phyloP scores from a whole-genome alignment of 2,797 vertebrate genomes.

The Catharus ustulatus region DNA sequence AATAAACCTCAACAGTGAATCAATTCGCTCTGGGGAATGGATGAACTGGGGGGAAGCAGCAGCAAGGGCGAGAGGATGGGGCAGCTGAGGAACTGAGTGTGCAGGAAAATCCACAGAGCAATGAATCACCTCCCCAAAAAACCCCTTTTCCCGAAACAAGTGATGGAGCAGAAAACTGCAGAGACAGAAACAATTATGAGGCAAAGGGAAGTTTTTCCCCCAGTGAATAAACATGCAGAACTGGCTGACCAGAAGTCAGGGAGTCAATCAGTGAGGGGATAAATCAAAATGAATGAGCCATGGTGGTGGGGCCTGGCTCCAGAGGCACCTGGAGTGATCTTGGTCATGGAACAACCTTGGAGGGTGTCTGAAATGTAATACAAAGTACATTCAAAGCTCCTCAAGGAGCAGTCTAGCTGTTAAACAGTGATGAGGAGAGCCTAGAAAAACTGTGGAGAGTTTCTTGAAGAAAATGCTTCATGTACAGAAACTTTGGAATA shows the following conservation, averaged over 20 bases:
- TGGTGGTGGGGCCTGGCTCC: fast-evolving
- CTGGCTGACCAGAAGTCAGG: not conserved
- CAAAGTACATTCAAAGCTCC: not conserved
- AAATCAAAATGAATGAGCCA: not conserved
- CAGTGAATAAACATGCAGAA: not conserved
- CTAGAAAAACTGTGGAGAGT: not conserved
- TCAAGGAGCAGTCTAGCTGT: not conserved
- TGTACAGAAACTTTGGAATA: not conserved
- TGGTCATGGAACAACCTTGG: not conserved
- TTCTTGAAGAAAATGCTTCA: not conserved
- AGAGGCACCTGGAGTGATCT: not conserved
- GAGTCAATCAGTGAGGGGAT: not conserved
- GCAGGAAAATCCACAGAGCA: conserved; percentile 17
- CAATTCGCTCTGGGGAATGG: not conserved
- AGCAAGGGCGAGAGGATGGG: not conserved
- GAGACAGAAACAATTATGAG: not conserved
- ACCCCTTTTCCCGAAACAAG: not conserved
- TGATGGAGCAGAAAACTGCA: not conserved
- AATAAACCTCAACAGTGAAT: conserved; percentile 8
- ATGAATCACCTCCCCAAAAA: conserved; percentile 39
- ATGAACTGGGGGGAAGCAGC: not conserved
- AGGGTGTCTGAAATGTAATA: not conserved
- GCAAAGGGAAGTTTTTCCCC: not conserved
- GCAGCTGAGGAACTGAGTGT: not conserved
- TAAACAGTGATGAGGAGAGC: not conserved